A percentile compares a stretch with the other conserved stretches of the same genome.
These are phyloP conservation scores for Chelonus insularis DNA, from an alignment of 1,140 invertebrate genomes.

Conservation along the genomic window DNA sequence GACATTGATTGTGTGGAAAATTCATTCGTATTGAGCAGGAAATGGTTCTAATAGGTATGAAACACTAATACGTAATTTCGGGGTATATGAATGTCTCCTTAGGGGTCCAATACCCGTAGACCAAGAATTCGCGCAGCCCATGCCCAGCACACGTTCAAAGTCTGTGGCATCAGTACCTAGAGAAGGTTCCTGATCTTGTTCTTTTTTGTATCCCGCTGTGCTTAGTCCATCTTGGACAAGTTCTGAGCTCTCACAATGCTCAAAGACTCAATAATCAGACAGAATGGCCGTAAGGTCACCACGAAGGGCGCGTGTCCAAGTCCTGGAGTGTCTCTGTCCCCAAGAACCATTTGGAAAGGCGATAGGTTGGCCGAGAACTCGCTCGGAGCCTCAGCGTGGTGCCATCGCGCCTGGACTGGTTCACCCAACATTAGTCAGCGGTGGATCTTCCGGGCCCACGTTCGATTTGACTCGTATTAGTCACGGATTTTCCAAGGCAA, in stretches of 20 bases:
- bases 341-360: background rate
- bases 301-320: conserved; percentile 25
- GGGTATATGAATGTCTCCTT: conserved; percentile 46
- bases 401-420: conserved; percentile 17
- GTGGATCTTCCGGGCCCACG: conserved; percentile 18
- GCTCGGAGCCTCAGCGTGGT: conserved; percentile 16
- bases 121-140: background rate
- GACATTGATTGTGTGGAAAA: conserved; percentile 30
- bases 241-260: conserved; percentile 2
- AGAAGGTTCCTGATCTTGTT: too few species aligned
- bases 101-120: conserved; percentile 7
- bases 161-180: too few species aligned
- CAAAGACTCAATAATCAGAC: conserved; percentile 13
- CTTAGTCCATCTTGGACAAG: background rate
- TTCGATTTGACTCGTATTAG: conserved; percentile 20
- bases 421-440: conserved; percentile 28
- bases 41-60: conserved; percentile 33
- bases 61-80: conserved; percentile 49
- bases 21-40: conserved; percentile 7
- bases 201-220: background rate
- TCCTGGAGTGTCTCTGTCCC: conserved; percentile 14
- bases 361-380: background rate
- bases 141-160: background rate
- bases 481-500: conserved; percentile 17
- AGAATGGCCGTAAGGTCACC: conserved; percentile 20